Evolutionary conservation across 1,140 invertebrate species (phyloP), one percentile per base, ranked within the genome.

Genomic region (Polypedilum vanderplanki): DNA sequence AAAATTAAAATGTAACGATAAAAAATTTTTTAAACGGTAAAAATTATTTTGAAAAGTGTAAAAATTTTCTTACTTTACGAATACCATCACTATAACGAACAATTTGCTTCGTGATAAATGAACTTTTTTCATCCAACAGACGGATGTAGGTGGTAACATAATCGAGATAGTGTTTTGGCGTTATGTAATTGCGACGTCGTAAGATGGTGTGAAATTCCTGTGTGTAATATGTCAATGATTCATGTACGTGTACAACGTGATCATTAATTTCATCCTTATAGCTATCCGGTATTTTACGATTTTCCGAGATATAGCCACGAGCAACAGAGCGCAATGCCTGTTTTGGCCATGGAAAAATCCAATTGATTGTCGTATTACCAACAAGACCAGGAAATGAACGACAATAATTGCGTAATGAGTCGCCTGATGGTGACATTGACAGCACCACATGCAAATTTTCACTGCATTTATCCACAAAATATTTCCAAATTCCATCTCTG

Each of bases 311-410:
- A 78, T 91, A 92, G 5, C 92, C 89, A 74, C 90, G 90, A 7
- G 94, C 94, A 8, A 97, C 94, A 0, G 93, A 91, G 70, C 90
- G 85, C 17, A 97, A 80, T 1, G 95, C 94, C 83, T 97, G 93
- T 76, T 90, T 87, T 0, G 95, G 94, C 95, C 96, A 98, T 0
- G 93, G 88, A 79, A 93, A 91, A 76, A 96, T 91, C 94, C 95
- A 98, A 83, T 98, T 93, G 74, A 98, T 95, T 10, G 92, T 95
- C 3, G 93, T 95, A 79, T 93, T 96, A 79, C 95, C 96, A 18
- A 97, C 91, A 0, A 98, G 84, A 0, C 94, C 94, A 0, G 95
- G 95, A 82, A 97, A 97, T 84, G 90, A 95, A 73, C 94, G 85
- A 78, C 95, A 93, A 20, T 93, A 87, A 77, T 89, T 91, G 33